These are phyloP conservation scores for Lacanobia wlatinum DNA, from an alignment of 2,888 invertebrate genomes.

Conservation along the genomic window DNA sequence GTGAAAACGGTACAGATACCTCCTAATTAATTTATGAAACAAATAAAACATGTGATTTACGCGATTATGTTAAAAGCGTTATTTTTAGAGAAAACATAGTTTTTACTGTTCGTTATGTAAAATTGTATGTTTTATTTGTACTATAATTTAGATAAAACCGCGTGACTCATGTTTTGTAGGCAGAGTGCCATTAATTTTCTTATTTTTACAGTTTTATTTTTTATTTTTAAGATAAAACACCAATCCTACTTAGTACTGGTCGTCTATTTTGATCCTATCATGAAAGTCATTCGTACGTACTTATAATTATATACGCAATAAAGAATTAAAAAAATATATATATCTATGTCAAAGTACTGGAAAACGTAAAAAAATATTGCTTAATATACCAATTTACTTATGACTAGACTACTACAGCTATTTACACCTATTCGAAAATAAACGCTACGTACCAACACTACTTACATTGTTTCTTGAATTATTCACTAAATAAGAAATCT, in stretches of 20 bases:
- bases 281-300: too few relatives aligned
- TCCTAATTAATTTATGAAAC: slow-evolving; percentile 64
- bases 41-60: slow-evolving; percentile 60
- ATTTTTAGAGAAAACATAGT: slow-evolving; percentile 36
- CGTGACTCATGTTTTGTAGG: not conserved
- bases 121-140: slow-evolving; percentile 8
- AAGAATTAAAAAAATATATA: too few relatives aligned
- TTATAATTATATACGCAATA: too few relatives aligned
- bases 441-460: slow-evolving; percentile 15
- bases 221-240: too few relatives aligned
- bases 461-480: slow-evolving; percentile 1
- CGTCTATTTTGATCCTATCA: not conserved
- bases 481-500: slow-evolving; percentile 4
- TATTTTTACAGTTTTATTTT: not conserved
- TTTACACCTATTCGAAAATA: not conserved
- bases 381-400: not conserved
- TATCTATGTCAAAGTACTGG: not conserved
- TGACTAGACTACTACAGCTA: slow-evolving; percentile 9
- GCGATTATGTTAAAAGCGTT: slow-evolving; percentile 52
- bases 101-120: slow-evolving; percentile 20
- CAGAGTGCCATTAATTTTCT: slow-evolving; percentile 1
- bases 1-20: slow-evolving; percentile 62
- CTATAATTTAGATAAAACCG: not conserved
- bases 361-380: not conserved
- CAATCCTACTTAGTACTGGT: not conserved